Evolutionary conservation across 2,797 vertebrate genomes (phyloP), one percentile per base, ranked within the genome.

Genomic region (Chelon auratus): DNA sequence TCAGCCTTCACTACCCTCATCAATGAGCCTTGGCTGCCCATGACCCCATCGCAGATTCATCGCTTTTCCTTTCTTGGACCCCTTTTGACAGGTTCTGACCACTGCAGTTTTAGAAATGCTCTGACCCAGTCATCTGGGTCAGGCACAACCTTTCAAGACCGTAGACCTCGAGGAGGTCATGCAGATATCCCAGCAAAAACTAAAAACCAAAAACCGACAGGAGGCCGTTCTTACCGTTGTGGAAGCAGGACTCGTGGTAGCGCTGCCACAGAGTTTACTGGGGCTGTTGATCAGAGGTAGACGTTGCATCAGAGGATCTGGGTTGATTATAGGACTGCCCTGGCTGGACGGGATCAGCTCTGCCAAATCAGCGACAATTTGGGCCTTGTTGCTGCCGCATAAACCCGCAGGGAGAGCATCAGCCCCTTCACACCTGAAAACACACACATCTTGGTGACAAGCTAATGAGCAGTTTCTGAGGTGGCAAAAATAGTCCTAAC

Each of bases 321-420:
- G 75, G 62, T 20, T 50, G 56, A 78, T 65, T 14, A 86, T n/a
- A 5, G 90, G 91, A 80, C 94, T 94, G 65, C 90, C 88, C 77
- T 94, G 93, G 68, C 94, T 95, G 65, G 94, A 95, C 18, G 71
- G 2, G 8, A 94, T 62, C 55, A 82, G 5, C 66, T 93, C 91
- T 1, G 26, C 79, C n/a, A 2, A 60, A 75, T 30, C 52, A 55
- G 50, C 45, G 37, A 6, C 0, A 26, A 22, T 51, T 13, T 37
- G 59, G 30, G 45, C 39, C 47, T 53, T 15, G 18, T 42, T n/a
- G 61, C 61, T 18, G 43, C 83, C 70, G 50, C 52, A 14, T 22
- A 54, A 20, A 43, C 15, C 65, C 26, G 48, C 61, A 47, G 48
- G 54, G 5, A 17, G 18, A 40, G 18, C 65, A 59, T 66, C 68